Base-by-base conservation (phyloP, 2,797 vertebrate species). In the Mormyrus proboscirostris region DNA sequence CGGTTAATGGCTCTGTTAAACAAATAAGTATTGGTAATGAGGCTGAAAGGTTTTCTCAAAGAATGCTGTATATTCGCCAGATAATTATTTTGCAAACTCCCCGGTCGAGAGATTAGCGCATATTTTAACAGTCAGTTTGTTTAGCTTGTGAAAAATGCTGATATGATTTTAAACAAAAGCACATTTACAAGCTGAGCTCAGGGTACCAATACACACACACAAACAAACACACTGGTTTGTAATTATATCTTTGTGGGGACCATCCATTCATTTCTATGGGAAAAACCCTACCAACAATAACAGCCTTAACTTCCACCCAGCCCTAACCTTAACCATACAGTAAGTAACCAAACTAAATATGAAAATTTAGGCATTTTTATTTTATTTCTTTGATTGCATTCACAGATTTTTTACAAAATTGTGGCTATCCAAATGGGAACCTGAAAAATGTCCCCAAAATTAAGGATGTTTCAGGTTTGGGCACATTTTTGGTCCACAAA, bases 11-110 rank as follows among this genome's bases (percentile, higher is more conserved):
- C 19, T 83, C 47, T 47, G 41, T 83, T 50, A 83, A 50, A 83
- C 79, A 50, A 83, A 83, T 83, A 83, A 83, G 79, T 83, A 50
- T 44, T 50, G 79, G 79, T 83, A 83, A 83, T 83, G 79, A 50
- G 7, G 44, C 79, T 83, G 79, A 83, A 83, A 47, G 47, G 41
- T n/a, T 83, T 83, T n/a, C 79, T 49, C 47, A 83, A 83, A 83
- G 79, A 83, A 83, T 83, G 79, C 16, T n/a, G 16, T 50, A 10
- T 83, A 22, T 47, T 49, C 3, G 44, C 79, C 79, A 50, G 41
- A 50, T 25, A 22, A 83, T 83, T 83, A 83, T 76, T 76, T 76
- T 47, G 38, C 79, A 49, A 49, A 83, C 41, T 83, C 79, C 47
- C 9, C 0, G 44, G 33, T 10, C 19, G 19, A 22, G n/a, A 49